Evolutionary conservation across 2,888 invertebrate genomes (phyloP), one percentile per base, ranked within the genome.

Genomic region (Frankliniella intonsa): DNA sequence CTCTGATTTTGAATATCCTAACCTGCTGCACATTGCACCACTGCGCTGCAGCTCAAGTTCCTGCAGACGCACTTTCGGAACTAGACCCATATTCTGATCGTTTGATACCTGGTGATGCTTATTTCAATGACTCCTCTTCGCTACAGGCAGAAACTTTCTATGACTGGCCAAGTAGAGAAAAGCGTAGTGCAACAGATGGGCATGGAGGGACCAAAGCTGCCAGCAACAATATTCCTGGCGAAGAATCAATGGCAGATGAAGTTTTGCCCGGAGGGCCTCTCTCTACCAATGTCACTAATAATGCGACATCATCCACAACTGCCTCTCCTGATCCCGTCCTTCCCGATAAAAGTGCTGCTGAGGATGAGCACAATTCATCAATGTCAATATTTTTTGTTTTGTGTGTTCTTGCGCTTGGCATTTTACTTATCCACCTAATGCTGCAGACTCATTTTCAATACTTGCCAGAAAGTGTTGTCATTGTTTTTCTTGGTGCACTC

Each of bases 341-440:
- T 79, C 97, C 97, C 0, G 95, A 94, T 85, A 95, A 95, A 87
- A 96, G 94, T 85, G 94, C 97, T 3, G 97, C 97, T 3, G 97
- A 98, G 89, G 96, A 97, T 88, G 98, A 99, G 87, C 97, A 98
- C 87, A 95, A 97, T 86, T 97, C 96, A 86, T 98, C 97, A 0
- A 94, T 98, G 92, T 96, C 99, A 0, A 97, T 99, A 87, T 99
- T 99, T 89, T 99, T 99, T 88, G 98, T 99, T 19, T 90, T 99
- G 0, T 95, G 97, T 86, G 96, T 99, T 17, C 90, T 99, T 83
- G 98, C 97, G 81, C 89, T 99, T 83, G 97, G 98, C 82, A 98
- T 99, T 85, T 89, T 99, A 81, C 89, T 98, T 50, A 98, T 99
- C 84, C 99, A 99, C 88, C 90, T 96, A 8, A 94, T 99, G 93